A percentile compares a stretch with the other conserved stretches of the same genome.
phyloP scores from a whole-genome alignment of 2,888 invertebrate species.

The Megalurothrips usitatus region DNA sequence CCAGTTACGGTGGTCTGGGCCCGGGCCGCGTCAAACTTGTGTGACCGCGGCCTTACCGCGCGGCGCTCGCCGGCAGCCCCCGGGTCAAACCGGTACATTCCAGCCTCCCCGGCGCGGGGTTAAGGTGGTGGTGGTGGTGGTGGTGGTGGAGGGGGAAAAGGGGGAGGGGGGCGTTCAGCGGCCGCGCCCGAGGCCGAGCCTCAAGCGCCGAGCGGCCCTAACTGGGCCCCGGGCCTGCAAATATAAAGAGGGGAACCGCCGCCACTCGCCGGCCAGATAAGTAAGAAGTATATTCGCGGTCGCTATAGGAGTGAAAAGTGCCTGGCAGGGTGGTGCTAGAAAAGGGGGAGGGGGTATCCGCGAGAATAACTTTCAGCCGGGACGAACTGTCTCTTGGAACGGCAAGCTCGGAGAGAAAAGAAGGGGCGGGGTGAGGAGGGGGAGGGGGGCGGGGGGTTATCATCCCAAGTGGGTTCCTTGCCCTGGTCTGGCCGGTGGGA shows the following conservation, averaged over 20 bases:
- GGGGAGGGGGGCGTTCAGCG: no score
- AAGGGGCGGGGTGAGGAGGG: neutral
- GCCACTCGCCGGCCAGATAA: neutral
- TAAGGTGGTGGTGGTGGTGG: no score
- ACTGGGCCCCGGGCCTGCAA: neutral
- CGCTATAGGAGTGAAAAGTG: neutral
- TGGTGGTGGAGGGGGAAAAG: no score
- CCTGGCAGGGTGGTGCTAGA: neutral
- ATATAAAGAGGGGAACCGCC: neutral
- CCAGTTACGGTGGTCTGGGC: no score
- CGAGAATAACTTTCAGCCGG: neutral
- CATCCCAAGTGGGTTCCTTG: conserved; percentile 10
- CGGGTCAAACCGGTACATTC: no score
- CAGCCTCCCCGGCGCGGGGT: no score
- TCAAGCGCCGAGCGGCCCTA: neutral
- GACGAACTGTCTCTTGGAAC: conserved; percentile 3
- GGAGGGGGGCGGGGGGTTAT: neutral
- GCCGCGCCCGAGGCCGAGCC: no score
- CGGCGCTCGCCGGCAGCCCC: no score
- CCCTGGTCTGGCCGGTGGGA: neutral
- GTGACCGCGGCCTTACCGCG: no score
- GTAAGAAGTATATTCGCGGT: conserved; percentile 13
- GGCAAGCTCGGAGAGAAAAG: neutral
- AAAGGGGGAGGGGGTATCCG: neutral
- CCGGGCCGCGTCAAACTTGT: no score